Base-by-base conservation (phyloP, 2,797 vertebrate species). In the Acanthurus leucopareius region DNA sequence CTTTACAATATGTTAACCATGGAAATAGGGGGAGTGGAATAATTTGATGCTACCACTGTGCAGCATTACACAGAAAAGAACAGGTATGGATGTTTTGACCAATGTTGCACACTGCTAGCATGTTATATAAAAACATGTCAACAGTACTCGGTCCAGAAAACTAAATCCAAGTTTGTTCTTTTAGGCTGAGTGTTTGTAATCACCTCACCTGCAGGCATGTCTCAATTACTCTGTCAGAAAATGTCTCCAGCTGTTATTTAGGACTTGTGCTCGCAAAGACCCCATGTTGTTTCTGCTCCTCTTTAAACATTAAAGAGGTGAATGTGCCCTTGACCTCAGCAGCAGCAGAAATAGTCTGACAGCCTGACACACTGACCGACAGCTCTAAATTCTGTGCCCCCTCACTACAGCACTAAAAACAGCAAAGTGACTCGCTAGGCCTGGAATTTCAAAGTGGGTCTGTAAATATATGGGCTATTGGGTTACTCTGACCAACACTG, bases 381-480 rank as follows among this genome's bases (percentile, higher is more conserved):
- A 85, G 77, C 86, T 87, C 88, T 74, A 69, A 83, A 87, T 82
- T 38, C 69, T 47, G 20, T 9, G 6, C 8, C 48, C 51, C 40
- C 56, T n/a, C 38, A n/a, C 71, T 45, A 10, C 75, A 48, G 52
- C 83, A 73, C 92, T 94, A 91, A 92, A 93, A 92, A 87, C 88
- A 91, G 92, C 89, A 80, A 78, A 80, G 81, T 91, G 91, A 91
- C 89, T 91, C 62, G 1, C 69, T 47, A 35, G 49, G 54, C 67
- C 74, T 86, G 85, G 86, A 83, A 89, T 91, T 86, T 91, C 63
- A 86, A 91, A 93, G 86, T 68, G 76, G 73, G 52, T 78, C 88
- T 88, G 73, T 90, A 87, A 91, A 91, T 92, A 89, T 88, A 87
- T 68, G 82, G 78, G 79, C 86, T 90, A 86, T 89, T 89, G 75